Conservation (phyloP, 2,113 vertebrate species). For the Calyptommatus sinebrachiatus region DNA sequence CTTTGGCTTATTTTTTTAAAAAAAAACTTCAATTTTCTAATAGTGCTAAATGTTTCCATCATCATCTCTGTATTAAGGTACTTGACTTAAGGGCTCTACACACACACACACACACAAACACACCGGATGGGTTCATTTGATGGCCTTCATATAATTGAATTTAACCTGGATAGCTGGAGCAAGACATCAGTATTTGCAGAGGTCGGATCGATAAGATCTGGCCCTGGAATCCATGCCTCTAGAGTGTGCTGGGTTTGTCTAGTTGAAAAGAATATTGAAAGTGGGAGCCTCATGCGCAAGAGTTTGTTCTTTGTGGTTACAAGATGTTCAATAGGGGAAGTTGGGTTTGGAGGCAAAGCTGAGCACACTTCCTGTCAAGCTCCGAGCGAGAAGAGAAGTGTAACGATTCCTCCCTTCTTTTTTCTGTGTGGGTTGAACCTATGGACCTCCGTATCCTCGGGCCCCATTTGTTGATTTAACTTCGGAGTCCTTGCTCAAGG, state of each 20-base stretch:
- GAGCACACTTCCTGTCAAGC: conserved; percentile 51
- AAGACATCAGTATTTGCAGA: neutral
- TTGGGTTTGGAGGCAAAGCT: conserved; percentile 50
- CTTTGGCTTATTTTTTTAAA: too few relatives aligned
- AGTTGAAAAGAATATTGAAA: neutral
- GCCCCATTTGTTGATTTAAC: neutral
- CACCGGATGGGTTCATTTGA: too few relatives aligned
- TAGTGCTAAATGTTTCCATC: too few relatives aligned
- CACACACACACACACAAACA: too few relatives aligned
- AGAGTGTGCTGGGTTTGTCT: neutral
- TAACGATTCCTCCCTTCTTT: neutral
- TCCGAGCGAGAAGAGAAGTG: conserved; percentile 7
- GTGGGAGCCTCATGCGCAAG: neutral
- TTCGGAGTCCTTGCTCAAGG: neutral
- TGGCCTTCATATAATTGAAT: neutral
- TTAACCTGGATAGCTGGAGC: neutral
- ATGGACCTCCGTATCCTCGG: conserved; percentile 38
- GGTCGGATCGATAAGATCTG: too few relatives aligned
- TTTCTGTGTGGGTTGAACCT: neutral
- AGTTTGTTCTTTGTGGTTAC: conserved; percentile 64
- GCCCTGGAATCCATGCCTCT: neutral
- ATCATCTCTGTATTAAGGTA: too few relatives aligned
- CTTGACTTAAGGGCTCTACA: neutral
- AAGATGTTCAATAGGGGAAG: conserved; percentile 70
- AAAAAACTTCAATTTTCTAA: too few relatives aligned